A percentile compares a stretch with the other conserved stretches of the same genome.
phyloP scores from a whole-genome alignment of 2,797 vertebrate genomes.

The Amblyopsis hoosieri region DNA sequence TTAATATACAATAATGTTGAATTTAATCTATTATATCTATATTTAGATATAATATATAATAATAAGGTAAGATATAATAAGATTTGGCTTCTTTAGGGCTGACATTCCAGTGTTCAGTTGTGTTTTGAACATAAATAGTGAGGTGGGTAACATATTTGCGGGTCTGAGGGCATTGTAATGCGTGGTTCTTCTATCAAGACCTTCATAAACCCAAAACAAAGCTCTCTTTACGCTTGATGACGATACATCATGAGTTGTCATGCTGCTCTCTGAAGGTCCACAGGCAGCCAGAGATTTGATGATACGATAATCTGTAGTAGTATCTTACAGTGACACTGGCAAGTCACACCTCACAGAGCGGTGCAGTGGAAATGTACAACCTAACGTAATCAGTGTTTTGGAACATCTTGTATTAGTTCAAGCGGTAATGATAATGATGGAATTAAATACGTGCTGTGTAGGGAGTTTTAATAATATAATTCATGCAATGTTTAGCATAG shows the following conservation, averaged over 20 bases:
- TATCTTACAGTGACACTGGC: too few species aligned
- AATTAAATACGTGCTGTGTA: constrained; percentile 28
- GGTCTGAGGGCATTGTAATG: too few species aligned
- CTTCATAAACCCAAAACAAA: neutral
- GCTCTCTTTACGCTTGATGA: neutral
- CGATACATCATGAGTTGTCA: neutral
- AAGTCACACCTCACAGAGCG: constrained; percentile 24
- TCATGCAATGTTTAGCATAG: constrained; percentile 26
- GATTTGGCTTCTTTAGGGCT: too few species aligned
- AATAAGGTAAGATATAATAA: too few species aligned
- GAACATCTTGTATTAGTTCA: constrained; percentile 46
- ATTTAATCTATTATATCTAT: too few species aligned
- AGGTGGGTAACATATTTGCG: too few species aligned
- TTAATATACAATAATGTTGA: too few species aligned
- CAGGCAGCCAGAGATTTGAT: constrained; percentile 17
- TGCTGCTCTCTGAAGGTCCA: neutral
- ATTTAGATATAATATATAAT: too few species aligned
- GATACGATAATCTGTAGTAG: constrained; percentile 14
- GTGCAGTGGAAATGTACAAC: constrained; percentile 38
- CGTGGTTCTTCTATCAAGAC: neutral
- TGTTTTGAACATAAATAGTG: too few species aligned
- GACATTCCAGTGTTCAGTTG: too few species aligned
- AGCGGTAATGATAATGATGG: constrained; percentile 46
- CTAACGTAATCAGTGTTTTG: constrained; percentile 61
- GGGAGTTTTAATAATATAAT: constrained; percentile 37